A percentile compares a stretch with the other conserved stretches of the same genome.
Evolutionary conservation across 1,140 invertebrate genomes (phyloP).

Genomic region (Venustaconcha ellipsiformis): DNA sequence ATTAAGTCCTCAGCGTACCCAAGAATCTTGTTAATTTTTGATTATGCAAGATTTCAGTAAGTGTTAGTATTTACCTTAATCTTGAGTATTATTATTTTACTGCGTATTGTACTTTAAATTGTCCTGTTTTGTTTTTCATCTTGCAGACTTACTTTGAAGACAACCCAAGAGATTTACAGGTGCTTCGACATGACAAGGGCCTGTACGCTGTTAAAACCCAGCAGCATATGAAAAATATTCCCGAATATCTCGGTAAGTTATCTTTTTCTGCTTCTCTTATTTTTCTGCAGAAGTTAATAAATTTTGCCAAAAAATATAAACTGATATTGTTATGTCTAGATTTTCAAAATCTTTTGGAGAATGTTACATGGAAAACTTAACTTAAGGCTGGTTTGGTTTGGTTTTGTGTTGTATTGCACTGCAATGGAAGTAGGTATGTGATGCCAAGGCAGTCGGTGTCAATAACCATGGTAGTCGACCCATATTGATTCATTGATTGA

Average conservation of each 20-base stretch:
- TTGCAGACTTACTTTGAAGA: conserved; percentile 91
- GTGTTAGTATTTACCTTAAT: not conserved
- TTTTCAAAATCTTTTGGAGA: not conserved
- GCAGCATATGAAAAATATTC: conserved; percentile 89
- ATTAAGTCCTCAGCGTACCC: not conserved
- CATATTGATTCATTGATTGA: too few species aligned
- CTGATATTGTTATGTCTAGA: conserved; percentile 17
- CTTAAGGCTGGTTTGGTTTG: not conserved
- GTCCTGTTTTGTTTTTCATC: conserved; percentile 15
- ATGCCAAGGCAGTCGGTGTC: too few species aligned
- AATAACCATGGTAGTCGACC: too few species aligned
- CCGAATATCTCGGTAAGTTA: conserved; percentile 84
- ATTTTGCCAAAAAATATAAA: conserved; percentile 4
- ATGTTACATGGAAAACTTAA: not conserved
- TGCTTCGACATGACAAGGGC: conserved; percentile 91
- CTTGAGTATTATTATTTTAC: not conserved
- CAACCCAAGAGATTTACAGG: conserved; percentile 90
- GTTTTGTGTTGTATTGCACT: not conserved
- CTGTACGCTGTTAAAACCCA: conserved; percentile 88
- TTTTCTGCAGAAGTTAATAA: conserved; percentile 7
- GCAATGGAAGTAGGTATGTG: too few species aligned
- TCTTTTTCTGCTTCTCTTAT: not conserved
- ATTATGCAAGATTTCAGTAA: not conserved
- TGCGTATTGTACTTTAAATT: conserved; percentile 1
- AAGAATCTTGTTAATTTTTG: not conserved